Conservation (phyloP, 2,797 vertebrate species). For the Eulemur mongoz region DNA sequence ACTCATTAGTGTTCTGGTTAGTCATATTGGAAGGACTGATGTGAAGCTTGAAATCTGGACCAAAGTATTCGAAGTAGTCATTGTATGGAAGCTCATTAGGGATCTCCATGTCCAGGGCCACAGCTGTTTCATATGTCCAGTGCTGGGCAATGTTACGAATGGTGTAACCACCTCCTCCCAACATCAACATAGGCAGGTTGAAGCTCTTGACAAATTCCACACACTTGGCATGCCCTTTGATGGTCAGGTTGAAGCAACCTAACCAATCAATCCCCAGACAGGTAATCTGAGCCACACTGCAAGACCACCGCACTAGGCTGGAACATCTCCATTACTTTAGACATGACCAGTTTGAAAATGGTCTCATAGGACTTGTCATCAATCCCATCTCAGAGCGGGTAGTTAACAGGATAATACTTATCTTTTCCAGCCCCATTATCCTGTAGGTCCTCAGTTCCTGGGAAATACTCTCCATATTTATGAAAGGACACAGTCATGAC, state of each 20-base stretch:
- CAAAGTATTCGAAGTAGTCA: slow-evolving; percentile 99
- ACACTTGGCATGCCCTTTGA: slow-evolving; percentile 98
- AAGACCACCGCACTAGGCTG: slow-evolving; percentile 97
- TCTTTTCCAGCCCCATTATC: slow-evolving; percentile 98
- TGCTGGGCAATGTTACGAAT: slow-evolving; percentile 97
- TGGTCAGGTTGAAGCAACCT: slow-evolving; percentile 98
- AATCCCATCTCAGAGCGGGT: slow-evolving; percentile 96
- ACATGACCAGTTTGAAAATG: slow-evolving; percentile 98
- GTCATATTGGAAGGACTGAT: slow-evolving; percentile 99
- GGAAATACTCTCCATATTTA: slow-evolving; percentile 99
- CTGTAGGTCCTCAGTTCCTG: slow-evolving; percentile 97
- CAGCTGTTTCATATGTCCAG: slow-evolving; percentile 97
- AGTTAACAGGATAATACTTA: slow-evolving; percentile 98
- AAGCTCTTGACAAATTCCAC: slow-evolving; percentile 99
- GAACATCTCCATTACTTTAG: slow-evolving; percentile 99
- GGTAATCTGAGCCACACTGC: slow-evolving; percentile 97
- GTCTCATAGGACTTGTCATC: slow-evolving; percentile 98
- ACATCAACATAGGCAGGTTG: slow-evolving; percentile 97
- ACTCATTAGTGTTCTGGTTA: slow-evolving; percentile 98
- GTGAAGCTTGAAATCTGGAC: slow-evolving; percentile 98
- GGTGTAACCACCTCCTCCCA: slow-evolving; percentile 98
- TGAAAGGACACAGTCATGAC: slow-evolving; percentile 99
- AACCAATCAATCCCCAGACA: slow-evolving; percentile 96
- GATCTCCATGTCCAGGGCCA: slow-evolving; percentile 95
- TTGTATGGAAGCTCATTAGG: slow-evolving; percentile 99